Base-by-base conservation (phyloP, 2,888 invertebrate genomes). In the Drosophila ezoana region DNA sequence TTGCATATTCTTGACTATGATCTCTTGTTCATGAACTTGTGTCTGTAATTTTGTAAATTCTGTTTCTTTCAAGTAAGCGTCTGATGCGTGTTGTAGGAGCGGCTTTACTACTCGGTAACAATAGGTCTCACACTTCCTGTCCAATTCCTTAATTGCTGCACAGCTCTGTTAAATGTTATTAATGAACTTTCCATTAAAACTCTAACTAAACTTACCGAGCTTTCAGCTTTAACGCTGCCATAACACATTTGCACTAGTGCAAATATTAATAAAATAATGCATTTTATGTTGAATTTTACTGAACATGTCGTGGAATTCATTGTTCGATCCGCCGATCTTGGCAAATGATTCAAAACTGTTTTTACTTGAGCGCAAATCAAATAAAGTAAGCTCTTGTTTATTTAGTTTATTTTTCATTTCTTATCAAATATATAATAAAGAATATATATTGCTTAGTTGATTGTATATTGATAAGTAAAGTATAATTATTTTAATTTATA, bases 81-180 rank as follows among this genome's bases (percentile, higher is more conserved):
- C 18, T 6, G 1, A 11, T 3, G 32, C 28, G 11, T 47, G 23
- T n/a, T 47, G 41, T 2, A 67, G 41, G 2, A 67, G 35, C 3
- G 67, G 67, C 18, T 51, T 67, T 5, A 67, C 64, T 9, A 63
- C 11, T 0, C 52, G 10, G 57, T 64, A 68, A 23, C 68, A 68
- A 68, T 68, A 64, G 0, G 4, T 9, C 4, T 33, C 41, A 8
- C 68, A 68, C 16, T 44, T 8, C 13, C 1, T 16, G 0, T 57
- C 51, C 16, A 18, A 1, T 0, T 20, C 0, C 5, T 45, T 56
- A 3, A 11, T n/a, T 0, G 11, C 11, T 1, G 32, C 14, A 11
- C 47, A 47, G 3, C 16, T 11, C 47, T 47, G 18, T 2, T 33
- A 32, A 23, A 20, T 44, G 10, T 2, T 3, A 18, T 13, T 13